Base-by-base conservation (phyloP, 2,797 vertebrate species). In the Enteromius radiatus region DNA sequence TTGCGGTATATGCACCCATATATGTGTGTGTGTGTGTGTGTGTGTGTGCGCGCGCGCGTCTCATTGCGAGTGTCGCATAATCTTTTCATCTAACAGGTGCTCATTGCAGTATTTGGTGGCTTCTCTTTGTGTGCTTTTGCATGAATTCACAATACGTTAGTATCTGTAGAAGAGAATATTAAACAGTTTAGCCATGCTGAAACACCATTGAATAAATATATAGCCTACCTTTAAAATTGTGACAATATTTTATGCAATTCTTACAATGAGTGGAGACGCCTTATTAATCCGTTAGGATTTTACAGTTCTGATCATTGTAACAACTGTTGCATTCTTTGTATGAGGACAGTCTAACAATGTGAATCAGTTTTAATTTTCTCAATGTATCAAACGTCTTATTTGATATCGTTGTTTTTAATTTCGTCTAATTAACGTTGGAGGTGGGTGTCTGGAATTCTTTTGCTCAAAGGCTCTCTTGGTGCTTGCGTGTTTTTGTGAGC, bases 51-150 rank as follows among this genome's bases (percentile, higher is more conserved):
- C 11, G 77, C 26, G 79, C 49, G 56, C 19, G 45, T 49, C 7
- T 47, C 31, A 12, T 12, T 71, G 21, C 45, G 45, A 70, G 54
- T 23, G 75, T 38, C 21, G 21, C 43, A 54, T 74, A 56, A 83
- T 23, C 78, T 75, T 49, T 76, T 78, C 74, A 81, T 78, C 71
- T 81, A 76, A 82, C 87, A 85, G 82, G 82, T 88, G 87, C 61
- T 82, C 19, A 17, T 79, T 52, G 63, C 71, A 65, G 87, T 76
- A 74, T 84, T 83, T 81, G 47, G 73, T 84, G 80, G 84, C 26
- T 69, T 78, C 31, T 67, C 67, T 79, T 28, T 68, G 21, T 61
- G 23, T 54, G 71, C 47, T 31, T 61, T 3, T 78, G 73, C 63
- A 69, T 19, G 65, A 61, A 67, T 65, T 56, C 28, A 75, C 43